Base-by-base conservation (phyloP, 2,888 invertebrate genomes). In the Omphaloscelis lunosa region DNA sequence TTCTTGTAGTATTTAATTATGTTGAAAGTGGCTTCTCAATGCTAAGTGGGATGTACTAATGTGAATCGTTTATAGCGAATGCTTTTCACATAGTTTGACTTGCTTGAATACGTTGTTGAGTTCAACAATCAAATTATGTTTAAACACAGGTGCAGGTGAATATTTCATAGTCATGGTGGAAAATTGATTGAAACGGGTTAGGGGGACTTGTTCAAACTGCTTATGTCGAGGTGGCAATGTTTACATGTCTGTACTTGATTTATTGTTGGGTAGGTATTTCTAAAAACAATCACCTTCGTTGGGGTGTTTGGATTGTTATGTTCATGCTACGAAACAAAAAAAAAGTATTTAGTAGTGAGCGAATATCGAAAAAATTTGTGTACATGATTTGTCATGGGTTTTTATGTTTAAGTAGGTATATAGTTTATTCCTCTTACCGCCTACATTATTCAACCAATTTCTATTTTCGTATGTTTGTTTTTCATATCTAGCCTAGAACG, bases 1-100 rank as follows among this genome's bases (percentile, higher is more conserved):
- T 70, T 59, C 72, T 79, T 80, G 65, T 53, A 80, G 82, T 72
- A 75, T 80, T 80, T 84, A 74, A 80, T 84, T 85, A 79, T 27
- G 61, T 56, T 71, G 17, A 58, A 78, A 85, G 63, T 75, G 68
- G 63, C n/a, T 61, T 12, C 53, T 72, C 59, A 69, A 66, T 65
- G 29, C 41, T 7, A 27, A 67, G 53, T 56, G 34, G 8, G 9
- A 69, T 63, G 67, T 20, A 65, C 73, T 65, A 68, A 80, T 66
- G 72, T 66, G 69, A 15, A 77, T 27, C 56, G 45, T 83, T 75
- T 61, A 71, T 53, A 62, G 34, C 1, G 39, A 84, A 67, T 61
- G 71, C 69, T 69, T 83, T 82, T 58, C 80, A 29, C 61, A 23
- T 72, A 79, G 72, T 80, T 59, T 23, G 15, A 34, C 12, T 56